Evolutionary conservation across 2,888 invertebrate genomes (phyloP).

Genomic region (Ophonus ardosiacus): DNA sequence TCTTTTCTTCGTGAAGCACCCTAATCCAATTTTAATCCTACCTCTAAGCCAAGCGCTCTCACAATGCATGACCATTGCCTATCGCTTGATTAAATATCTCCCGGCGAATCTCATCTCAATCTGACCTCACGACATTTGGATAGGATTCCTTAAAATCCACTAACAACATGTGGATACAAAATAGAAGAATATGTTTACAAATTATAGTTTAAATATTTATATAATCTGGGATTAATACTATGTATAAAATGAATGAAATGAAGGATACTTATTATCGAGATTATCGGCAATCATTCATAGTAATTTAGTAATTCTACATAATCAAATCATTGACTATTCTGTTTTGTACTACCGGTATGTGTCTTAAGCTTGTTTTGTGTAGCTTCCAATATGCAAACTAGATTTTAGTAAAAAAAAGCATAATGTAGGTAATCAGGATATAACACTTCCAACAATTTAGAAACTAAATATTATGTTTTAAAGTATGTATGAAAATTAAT

Average conservation of each 20-base stretch:
- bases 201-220: neutral
- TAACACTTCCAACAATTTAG: too few relatives aligned
- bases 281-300: neutral
- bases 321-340: neutral
- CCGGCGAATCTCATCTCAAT: slow-evolving; percentile 33
- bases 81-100: slow-evolving; percentile 40
- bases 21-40: slow-evolving; percentile 46
- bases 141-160: slow-evolving; percentile 18
- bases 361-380: too few relatives aligned
- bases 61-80: slow-evolving; percentile 33
- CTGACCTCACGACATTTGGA: slow-evolving; percentile 28
- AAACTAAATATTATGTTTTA: too few relatives aligned
- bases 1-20: neutral
- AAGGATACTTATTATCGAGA: neutral
- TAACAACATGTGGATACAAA: neutral
- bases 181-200: neutral
- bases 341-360: neutral
- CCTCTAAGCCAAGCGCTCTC: neutral
- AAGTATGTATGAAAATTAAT: too few relatives aligned
- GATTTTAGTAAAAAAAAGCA: too few relatives aligned
- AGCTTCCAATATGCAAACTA: too few relatives aligned
- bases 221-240: neutral
- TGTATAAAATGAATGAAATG: neutral
- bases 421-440: too few relatives aligned
- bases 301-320: neutral